Conservation (phyloP, 92 coral and sea anemone species). For the Paragorgia papillata region DNA sequence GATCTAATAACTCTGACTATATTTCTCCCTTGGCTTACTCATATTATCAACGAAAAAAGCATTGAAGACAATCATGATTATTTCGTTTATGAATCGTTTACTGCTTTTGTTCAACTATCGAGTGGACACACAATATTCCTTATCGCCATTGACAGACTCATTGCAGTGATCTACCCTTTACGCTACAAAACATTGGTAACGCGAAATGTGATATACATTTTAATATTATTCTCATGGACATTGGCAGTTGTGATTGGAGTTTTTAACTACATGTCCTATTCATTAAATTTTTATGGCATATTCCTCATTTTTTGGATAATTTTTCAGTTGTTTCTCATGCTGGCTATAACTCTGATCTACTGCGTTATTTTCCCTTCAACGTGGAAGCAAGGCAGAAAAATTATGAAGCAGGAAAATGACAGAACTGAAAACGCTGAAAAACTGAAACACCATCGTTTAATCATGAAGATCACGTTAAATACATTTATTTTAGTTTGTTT, state of each 20-base stretch:
- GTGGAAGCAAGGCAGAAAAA: neutral
- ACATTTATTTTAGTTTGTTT: conserved; percentile 1
- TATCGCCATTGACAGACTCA: conserved; percentile 12
- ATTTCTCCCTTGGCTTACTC: neutral
- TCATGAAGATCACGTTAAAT: neutral
- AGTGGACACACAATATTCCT: conserved; percentile 5
- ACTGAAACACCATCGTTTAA: neutral
- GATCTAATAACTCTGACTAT: neutral
- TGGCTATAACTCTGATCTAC: neutral
- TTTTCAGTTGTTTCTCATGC: neutral
- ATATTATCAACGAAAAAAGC: neutral
- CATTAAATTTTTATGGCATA: neutral
- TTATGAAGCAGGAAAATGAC: neutral
- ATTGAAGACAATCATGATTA: neutral
- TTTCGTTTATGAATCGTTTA: neutral
- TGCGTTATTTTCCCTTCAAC: neutral
- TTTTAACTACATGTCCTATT: neutral
- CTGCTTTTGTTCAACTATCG: neutral
- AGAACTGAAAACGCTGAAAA: neutral
- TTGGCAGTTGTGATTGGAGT: conserved; percentile 5
- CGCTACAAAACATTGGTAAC: conserved; percentile 3
- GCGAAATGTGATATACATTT: neutral
- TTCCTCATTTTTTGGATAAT: neutral
- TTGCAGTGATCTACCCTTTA: conserved; percentile 23
- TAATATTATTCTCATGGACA: neutral